Base-by-base conservation (phyloP, 2,888 invertebrate species). In the Trichopoda pennipes region DNA sequence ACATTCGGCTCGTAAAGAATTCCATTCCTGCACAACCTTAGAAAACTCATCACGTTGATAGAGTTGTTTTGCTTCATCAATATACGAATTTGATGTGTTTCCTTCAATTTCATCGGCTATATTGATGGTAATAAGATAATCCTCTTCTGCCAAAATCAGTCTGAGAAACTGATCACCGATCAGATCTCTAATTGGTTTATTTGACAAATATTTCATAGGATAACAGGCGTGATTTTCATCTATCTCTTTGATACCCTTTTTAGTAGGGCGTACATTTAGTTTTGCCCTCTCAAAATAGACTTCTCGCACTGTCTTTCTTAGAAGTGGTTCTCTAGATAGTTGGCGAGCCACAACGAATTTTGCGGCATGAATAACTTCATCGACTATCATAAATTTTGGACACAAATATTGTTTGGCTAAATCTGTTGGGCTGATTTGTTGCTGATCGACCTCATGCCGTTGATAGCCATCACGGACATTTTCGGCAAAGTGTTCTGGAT, bases 401-500 rank as follows among this genome's bases (percentile, higher is more conserved):
- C 93, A 93, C 28, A 95, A 92, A 88, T 93, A 97, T 86, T 97
- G 96, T 70, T 94, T 94, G 0, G 98, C 98, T 19, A 96, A 92
- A 85, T 96, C 96, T 0, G 93, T 87, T 0, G 98, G 98, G 85
- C 97, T 95, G n/a, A 94, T 93, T 0, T 95, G 94, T 86, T 96
- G 96, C 89, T 99, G 98, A 64, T 98, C 98, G 1, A 99, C 97
- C 88, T 99, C 99, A 90, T 98, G 96, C 16, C 97, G 93, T 90
- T 97, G 97, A 90, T 99, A 99, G 90, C 98, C 97, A 88, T 99
- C 98, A 1, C 98, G 94, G 9, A 99, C 92, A 92, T 99, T 99
- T 92, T 99, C 98, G 0, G 98, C 98, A 90, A 98, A 98, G 91
- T 99, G 96, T 89, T 98, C 97, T 0, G 99, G 97, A 0, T 95